Evolutionary conservation across 2,113 vertebrate species (phyloP).

Genomic region (Sakesphorus luctuosus): DNA sequence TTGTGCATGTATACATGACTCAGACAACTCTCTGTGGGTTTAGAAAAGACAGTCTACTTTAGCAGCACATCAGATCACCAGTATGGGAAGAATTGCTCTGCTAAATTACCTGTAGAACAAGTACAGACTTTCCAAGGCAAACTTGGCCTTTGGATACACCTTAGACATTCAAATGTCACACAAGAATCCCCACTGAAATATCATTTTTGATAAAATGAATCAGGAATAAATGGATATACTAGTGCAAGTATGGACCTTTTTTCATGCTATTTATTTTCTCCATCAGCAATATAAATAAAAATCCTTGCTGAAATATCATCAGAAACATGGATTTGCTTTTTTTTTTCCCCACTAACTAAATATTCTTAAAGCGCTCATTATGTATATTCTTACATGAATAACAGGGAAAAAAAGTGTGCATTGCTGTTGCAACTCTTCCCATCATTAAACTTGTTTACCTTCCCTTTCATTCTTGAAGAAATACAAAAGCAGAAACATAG

Average conservation of each 20-base stretch:
- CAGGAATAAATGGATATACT: background rate
- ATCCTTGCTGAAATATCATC: fast-evolving
- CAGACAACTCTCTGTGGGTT: background rate
- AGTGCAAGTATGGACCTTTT: background rate
- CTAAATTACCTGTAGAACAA: background rate
- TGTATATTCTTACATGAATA: background rate
- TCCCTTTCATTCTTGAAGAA: background rate
- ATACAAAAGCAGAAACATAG: background rate
- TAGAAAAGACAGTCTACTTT: background rate
- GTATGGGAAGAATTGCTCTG: background rate
- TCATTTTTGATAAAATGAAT: fast-evolving
- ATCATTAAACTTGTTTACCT: background rate
- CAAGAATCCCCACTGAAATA: background rate
- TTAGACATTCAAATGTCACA: background rate
- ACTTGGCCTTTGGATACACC: background rate
- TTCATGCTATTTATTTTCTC: background rate
- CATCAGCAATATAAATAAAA: background rate
- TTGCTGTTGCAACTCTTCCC: background rate
- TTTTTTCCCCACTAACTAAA: background rate
- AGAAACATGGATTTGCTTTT: background rate
- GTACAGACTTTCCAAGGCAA: background rate
- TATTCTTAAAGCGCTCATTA: background rate
- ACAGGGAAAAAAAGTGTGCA: no score
- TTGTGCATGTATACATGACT: background rate
- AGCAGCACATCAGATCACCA: background rate